Percentiles rank a stretch among this genome's conserved stretches.
Evolutionary conservation across 2,113 vertebrate species (phyloP).

Genomic region (Genyomyrus donnyi): DNA sequence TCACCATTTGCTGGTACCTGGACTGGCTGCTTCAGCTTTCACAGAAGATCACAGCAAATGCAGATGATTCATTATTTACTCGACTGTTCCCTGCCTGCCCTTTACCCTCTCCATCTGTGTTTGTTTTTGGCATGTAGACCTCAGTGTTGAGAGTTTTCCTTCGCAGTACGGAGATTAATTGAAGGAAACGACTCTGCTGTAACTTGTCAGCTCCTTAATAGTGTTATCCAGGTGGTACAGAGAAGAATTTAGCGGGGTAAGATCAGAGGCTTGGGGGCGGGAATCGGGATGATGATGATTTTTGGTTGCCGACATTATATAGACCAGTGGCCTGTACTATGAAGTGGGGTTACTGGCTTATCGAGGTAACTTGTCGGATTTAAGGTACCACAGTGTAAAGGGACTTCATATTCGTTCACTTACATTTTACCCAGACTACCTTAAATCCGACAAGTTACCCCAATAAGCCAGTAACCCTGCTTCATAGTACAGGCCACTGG

Average conservation of each 20-base stretch:
- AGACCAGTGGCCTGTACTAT: background rate
- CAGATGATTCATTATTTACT: slow-evolving; percentile 32
- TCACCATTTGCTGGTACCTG: slow-evolving; percentile 14
- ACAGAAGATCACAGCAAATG: slow-evolving; percentile 26
- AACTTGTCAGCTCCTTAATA: slow-evolving; percentile 37
- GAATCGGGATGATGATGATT: slow-evolving; percentile 36
- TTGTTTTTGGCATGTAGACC: slow-evolving; percentile 26
- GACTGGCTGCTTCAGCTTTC: slow-evolving; percentile 19
- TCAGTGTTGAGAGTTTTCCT: slow-evolving; percentile 9
- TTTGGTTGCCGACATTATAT: slow-evolving; percentile 30
- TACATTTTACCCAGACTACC: no score
- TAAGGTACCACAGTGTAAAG: no score
- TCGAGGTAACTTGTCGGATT: no score
- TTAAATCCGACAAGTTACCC: no score
- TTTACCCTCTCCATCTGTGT: slow-evolving; percentile 28
- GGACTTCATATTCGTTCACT: no score
- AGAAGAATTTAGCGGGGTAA: background rate
- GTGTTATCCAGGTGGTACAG: slow-evolving; percentile 36
- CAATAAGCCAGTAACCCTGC: no score
- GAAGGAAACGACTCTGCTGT: slow-evolving; percentile 23
- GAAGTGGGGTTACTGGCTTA: no score
- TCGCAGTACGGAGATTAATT: background rate
- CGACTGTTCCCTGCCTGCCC: background rate
- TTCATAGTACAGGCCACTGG: background rate
- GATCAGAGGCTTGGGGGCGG: background rate